Base-by-base conservation (phyloP, 53 echinoderm and acorn worm species). In the Mesocentrotus franciscanus region DNA sequence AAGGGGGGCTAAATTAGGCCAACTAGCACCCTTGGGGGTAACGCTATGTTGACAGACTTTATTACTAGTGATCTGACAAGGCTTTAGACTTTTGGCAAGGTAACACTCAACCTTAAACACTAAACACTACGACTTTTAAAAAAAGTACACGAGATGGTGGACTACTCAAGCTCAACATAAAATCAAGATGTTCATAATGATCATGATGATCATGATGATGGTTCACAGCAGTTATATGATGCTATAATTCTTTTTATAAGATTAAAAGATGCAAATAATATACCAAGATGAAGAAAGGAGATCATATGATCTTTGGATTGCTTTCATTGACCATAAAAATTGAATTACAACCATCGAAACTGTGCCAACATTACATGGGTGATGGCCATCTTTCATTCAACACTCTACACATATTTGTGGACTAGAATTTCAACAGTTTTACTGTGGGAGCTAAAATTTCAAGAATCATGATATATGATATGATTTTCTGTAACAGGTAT, bases 1-100 rank as follows among this genome's bases (percentile, higher is more conserved):
- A 81, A 81, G 42, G 81, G 79, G 42, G 81, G 10, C 16, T 33
- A 81, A 81, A 81, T 81, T 26, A 81, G 81, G 81, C 81, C 81
- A 81, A 81, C 42, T 8, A 81, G 17, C 42, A 81, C 81, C 81
- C 81, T 81, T 81, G 81, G 42, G 79, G 81, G 81, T 81, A 81
- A 20, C 16, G 42, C 81, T 9, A 42, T 42, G 81, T 39, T 81
- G 81, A 81, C 81, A 81, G 36, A 81, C 81, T 42, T 42, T 33
- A 81, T 81, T 81, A 81, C 36, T 76, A 18, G 8, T 39, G 17
- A 81, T 81, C 81, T 81, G 81, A 81, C 81, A 81, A 81, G 81
- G 81, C 4, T 81, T 81, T 42, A 42, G 81, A 81, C 81, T 81
- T 81, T 42, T 20, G 20, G 81, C 81, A 42, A 81, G 81, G 81